Conservation (phyloP, 2,888 invertebrate species). For the Drosophila nr. perissopoda region DNA sequence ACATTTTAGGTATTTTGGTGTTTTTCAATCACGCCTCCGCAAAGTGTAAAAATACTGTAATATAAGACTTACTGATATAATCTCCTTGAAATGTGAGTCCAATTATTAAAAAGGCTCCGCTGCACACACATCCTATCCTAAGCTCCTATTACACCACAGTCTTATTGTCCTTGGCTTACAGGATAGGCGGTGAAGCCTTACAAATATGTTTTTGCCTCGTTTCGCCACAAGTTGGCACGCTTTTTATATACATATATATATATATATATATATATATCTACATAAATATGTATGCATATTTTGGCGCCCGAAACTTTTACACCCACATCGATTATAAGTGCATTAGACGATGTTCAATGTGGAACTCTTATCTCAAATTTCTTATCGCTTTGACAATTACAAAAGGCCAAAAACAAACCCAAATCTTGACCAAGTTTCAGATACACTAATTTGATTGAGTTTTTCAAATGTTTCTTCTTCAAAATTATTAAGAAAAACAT, state of each 20-base stretch:
- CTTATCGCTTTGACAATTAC: constrained; percentile 25
- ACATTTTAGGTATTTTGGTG: not conserved
- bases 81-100: constrained; percentile 10
- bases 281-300: constrained; percentile 3
- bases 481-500: not conserved
- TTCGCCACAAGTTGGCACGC: constrained; percentile 12
- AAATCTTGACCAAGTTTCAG: constrained; percentile 46
- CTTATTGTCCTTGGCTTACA: constrained; percentile 5
- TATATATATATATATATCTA: not conserved
- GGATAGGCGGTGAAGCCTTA: constrained; percentile 21
- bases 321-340: constrained; percentile 53
- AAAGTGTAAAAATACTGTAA: not conserved
- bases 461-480: not conserved
- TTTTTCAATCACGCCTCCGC: not conserved
- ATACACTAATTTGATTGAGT: constrained; percentile 12
- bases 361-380: constrained; percentile 23
- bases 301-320: constrained; percentile 4
- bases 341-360: constrained; percentile 50
- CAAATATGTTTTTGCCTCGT: not conserved
- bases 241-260: not conserved
- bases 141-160: constrained; percentile 1
- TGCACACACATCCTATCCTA: not conserved
- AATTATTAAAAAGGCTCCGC: constrained; percentile 6
- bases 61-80: not conserved
- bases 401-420: not conserved